phyloP scores from a whole-genome alignment of 2,113 vertebrate genomes.

The Cyanoramphus novaezelandiae region DNA sequence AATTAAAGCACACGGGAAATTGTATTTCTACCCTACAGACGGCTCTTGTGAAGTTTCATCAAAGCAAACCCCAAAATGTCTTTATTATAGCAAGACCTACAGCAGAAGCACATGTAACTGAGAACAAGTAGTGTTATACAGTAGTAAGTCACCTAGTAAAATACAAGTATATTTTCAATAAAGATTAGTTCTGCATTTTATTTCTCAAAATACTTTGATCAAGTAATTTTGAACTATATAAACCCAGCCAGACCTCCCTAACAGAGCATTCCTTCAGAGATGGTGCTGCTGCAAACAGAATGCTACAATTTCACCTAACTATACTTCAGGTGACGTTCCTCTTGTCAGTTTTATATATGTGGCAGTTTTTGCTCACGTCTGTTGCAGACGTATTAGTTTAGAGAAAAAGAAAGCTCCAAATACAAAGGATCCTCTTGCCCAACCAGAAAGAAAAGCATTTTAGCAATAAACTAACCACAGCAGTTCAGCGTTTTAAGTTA shows the following conservation, averaged over 20 bases:
- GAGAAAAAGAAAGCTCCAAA: background rate
- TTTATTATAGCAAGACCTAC: slow-evolving; percentile 28
- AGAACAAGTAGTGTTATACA: slow-evolving; percentile 14
- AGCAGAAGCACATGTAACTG: slow-evolving; percentile 25
- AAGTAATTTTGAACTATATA: slow-evolving; percentile 58
- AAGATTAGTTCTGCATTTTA: slow-evolving; percentile 56
- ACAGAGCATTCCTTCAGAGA: background rate
- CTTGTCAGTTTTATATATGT: fast-evolving
- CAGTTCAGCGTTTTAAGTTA: background rate
- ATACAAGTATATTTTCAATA: slow-evolving; percentile 55
- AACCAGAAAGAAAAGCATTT: background rate
- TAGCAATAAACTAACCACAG: background rate
- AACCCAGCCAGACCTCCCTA: slow-evolving; percentile 44
- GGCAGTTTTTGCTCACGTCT: background rate
- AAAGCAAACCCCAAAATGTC: slow-evolving; percentile 43
- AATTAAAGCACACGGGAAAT: slow-evolving; percentile 39
- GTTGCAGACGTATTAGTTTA: background rate
- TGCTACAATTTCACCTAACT: background rate
- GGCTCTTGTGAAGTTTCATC: slow-evolving; percentile 44
- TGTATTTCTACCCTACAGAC: slow-evolving; percentile 43
- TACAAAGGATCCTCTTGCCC: background rate
- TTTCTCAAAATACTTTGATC: slow-evolving; percentile 58
- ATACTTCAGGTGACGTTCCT: background rate
- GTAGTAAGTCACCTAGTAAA: slow-evolving; percentile 62
- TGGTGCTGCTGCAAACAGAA: background rate